Base-by-base conservation (phyloP, 2,113 vertebrate genomes). In the Bubo blakistoni region DNA sequence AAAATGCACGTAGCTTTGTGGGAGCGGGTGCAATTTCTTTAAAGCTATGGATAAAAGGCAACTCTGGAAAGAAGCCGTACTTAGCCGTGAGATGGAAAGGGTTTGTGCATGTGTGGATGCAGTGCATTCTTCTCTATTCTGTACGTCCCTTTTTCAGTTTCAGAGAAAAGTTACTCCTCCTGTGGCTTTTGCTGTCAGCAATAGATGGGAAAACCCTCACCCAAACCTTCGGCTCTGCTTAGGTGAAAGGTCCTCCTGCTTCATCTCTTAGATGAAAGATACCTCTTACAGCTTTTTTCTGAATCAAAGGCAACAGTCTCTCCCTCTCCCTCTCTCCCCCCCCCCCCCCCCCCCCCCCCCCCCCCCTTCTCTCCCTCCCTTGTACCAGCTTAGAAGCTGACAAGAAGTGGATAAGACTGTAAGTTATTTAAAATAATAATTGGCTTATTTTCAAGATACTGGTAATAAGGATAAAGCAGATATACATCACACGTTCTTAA, bases 381-480 rank as follows among this genome's bases (percentile, higher is more conserved):
- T 47, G 74, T 57, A 51, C 32, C 34, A 67, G 52, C 40, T 79
- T 57, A 69, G 73, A 90, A 92, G 21, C 61, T 94, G 81, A 72
- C 26, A 85, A 82, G 93, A 82, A 27, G 27, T 69, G 40, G 78
- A 36, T 81, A 87, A 91, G 54, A 36, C 7, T 49, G 27, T 38
- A 72, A 69, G 58, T 90, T 95, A 94, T 91, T 95, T 87, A 72
- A 91, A 91, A 91, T 85, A 61, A 79, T 82, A 94, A 76, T 81
- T 94, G 91, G 46, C 55, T 80, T 94, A 93, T 94, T 94, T 95
- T 95, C 80, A 93, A 79, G 54, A 30, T 86, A 65, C 7, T 87
- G 16, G 18, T 89, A 67, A 57, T 61, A 69, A 89, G 83, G 78
- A 79, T 91, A 85, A 91, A 91, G 80, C 77, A 81, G 69, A 78